Base-by-base conservation (phyloP, 1,140 invertebrate species). In the Apis dorsata region DNA sequence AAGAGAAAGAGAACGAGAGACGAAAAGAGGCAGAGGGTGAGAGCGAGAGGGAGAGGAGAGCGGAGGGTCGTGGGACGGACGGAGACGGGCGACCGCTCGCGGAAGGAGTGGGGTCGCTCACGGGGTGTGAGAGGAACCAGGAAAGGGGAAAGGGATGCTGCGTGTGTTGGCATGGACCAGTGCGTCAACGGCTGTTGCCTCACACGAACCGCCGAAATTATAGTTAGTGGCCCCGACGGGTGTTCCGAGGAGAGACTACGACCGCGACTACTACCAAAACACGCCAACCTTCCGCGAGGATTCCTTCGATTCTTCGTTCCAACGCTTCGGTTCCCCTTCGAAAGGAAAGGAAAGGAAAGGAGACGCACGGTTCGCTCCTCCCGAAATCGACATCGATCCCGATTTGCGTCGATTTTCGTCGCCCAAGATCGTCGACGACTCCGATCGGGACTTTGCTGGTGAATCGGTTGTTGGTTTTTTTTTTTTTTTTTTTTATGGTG, bases 111-210 rank as follows among this genome's bases (percentile, higher is more conserved):
- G 87, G 87, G 85, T 85, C 44, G 34, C 84, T 71, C 86, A 90
- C 86, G 74, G 88, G 79, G 88, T 90, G 83, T 85, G 87, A 89
- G 91, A 86, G 89, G 84, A 83, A 83, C 74, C 84, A 77, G 87
- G 87, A 89, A 89, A 85, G 89, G 89, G 91, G 90, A 92, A 92
- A 93, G 92, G 93, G 93, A 93, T 94, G 92, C 92, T 93, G 93
- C 92, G 93, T 94, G 93, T 93, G 93, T 94, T 91, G 93, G 93
- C 93, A 94, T 94, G 93, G 93, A 94, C 93, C 94, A 94, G 93
- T 94, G 93, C 93, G 93, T 94, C 93, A 94, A 94, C 93, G 93
- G 92, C 93, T 93, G 91, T 93, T 94, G 93, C 93, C 93, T 93
- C 92, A 94, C 90, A 94, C 93, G 93, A 94, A 94, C 91, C 93